phyloP scores from a whole-genome alignment of 2,888 invertebrate species.

The Plemyria rubiginata region DNA sequence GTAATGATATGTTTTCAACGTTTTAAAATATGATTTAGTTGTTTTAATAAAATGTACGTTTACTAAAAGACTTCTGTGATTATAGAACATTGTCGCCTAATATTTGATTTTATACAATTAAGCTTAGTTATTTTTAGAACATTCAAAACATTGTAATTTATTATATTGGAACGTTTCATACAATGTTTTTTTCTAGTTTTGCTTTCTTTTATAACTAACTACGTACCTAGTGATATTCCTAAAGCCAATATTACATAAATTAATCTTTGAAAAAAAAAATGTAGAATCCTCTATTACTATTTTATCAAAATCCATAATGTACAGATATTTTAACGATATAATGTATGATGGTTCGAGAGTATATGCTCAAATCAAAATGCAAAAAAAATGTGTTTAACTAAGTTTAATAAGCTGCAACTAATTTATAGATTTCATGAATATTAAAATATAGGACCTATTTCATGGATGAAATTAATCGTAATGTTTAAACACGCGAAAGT shows the following conservation, averaged over 20 bases:
- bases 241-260: conserved; percentile 23
- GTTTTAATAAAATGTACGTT: conserved; percentile 43
- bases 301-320: conserved; percentile 47
- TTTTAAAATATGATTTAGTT: conserved; percentile 43
- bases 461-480: conserved; percentile 81
- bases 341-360: conserved; percentile 50
- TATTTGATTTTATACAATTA: conserved; percentile 55
- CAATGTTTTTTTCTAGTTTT: conserved; percentile 30
- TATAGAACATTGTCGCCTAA: conserved; percentile 60
- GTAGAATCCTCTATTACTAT: conserved; percentile 9
- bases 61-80: conserved; percentile 66
- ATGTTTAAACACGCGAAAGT: conserved; percentile 82
- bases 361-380: conserved; percentile 67
- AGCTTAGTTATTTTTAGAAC: conserved; percentile 50
- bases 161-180: conserved; percentile 44
- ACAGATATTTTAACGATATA: conserved; percentile 59
- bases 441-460: conserved; percentile 53
- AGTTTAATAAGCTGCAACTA: conserved; percentile 53
- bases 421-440: conserved; percentile 51
- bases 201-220: conserved; percentile 26
- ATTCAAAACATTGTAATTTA: conserved; percentile 43
- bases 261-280: conserved; percentile 30
- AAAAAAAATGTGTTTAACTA: conserved; percentile 45
- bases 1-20: conserved; percentile 46
- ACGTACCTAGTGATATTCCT: conserved; percentile 19